Base-by-base conservation (phyloP, 1,140 invertebrate genomes). In the Drosophila murphyi region DNA sequence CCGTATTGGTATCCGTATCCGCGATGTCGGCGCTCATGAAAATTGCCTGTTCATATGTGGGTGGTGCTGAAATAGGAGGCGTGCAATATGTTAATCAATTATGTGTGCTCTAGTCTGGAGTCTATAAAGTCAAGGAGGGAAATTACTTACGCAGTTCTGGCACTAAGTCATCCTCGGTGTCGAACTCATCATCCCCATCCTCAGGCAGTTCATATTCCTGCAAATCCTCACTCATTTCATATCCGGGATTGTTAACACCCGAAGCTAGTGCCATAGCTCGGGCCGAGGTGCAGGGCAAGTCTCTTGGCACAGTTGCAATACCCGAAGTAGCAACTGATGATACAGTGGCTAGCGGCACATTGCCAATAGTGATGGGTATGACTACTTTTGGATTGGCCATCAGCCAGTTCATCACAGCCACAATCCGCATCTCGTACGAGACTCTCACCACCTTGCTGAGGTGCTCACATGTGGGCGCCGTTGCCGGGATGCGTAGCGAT, bases 381-480 rank as follows among this genome's bases (percentile, higher is more conserved):
- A 89, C 52, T 0, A 83, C 72, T 31, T 73, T 75, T 0, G 91
- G 87, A 72, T 92, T 92, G 32, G 78, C 61, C 86, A 92, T 92
- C 5, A 92, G 41, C 76, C 85, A 85, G 57, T 82, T 90, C 83
- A 92, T 91, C 3, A 75, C 82, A 4, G 89, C 91, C 57, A 83
- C 76, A 35, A 92, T 91, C 4, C 74, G 78, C 8, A 92, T 69
- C 55, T 92, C 91, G 32, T 92, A 92, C 0, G 87, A 91, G 4
- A 92, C 75, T 2, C 90, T 72, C 4, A 92, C 87, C 47, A 91
- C 76, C 67, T 83, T 90, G 70, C 91, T 91, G 3, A 91, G 68
- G 55, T 91, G 87, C 34, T 92, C 90, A 89, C 96, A 96, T 0
- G 89, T 89, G 31, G 91, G 91, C 0, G 89, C 81, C 31, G 89